Evolutionary conservation across 2,113 vertebrate genomes (phyloP).

Genomic region (Phoenicopterus ruber): DNA sequence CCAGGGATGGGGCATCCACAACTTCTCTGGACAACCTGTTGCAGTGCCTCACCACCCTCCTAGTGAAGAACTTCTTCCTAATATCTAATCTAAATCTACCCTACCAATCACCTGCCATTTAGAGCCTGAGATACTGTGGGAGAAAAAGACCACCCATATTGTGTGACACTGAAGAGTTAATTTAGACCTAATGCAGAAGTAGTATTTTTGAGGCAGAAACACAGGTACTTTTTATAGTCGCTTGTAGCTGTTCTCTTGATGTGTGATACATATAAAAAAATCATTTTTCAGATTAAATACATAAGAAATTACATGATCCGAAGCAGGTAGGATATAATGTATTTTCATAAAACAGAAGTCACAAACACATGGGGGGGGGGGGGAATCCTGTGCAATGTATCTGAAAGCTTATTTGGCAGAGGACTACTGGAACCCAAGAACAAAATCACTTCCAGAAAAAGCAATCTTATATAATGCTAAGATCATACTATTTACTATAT

Average conservation of each 20-base stretch:
- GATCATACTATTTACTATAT: not conserved
- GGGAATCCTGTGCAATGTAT: not conserved
- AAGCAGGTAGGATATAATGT: not conserved
- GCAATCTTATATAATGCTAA: not conserved
- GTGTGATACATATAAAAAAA: not conserved
- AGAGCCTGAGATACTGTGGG: not conserved
- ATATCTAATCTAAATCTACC: not conserved
- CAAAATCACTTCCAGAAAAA: not conserved
- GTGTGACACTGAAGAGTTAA: not conserved
- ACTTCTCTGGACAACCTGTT: not conserved
- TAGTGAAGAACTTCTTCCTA: rapidly evolving
- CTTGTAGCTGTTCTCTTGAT: not conserved
- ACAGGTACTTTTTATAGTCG: not conserved
- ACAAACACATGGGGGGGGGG: not conserved
- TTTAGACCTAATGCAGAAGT: not conserved
- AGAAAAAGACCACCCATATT: not conserved
- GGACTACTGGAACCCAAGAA: not conserved
- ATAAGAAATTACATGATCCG: not conserved
- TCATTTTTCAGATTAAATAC: not conserved
- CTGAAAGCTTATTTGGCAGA: not conserved
- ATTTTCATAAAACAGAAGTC: not conserved
- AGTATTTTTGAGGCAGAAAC: not conserved
- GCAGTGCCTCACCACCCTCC: not conserved
- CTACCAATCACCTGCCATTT: not conserved
- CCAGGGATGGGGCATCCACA: not conserved